Evolutionary conservation across 2,888 invertebrate genomes (phyloP), one percentile per base, ranked within the genome.

Genomic region (Volucella inflata): DNA sequence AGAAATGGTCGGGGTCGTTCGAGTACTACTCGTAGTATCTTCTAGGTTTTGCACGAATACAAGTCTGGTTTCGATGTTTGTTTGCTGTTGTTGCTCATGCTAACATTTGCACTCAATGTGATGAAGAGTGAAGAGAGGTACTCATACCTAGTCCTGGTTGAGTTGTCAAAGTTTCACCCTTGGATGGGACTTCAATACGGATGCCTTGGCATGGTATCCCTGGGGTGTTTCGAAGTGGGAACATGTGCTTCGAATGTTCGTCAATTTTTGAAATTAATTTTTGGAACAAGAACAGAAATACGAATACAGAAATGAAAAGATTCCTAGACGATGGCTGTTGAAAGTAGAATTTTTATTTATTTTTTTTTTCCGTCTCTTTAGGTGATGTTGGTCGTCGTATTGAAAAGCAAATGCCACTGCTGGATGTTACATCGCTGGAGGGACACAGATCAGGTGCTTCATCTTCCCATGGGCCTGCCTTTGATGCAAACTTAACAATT

Each of bases 221-320:
- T 42, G 30, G 38, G 38, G 17, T 17, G 65, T 53, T 30, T 30
- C 30, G 6, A 30, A 53, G n/a, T 67, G 67, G 59, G 46, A 67
- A 48, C 48, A 62, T 50, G 48, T 48, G 60, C 16, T 50, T 57
- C 46, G 14, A 50, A 17, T 55, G 44, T 16, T 55, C 36, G 48
- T 67, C 71, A 67, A 77, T 76, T 71, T 82, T 70, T 60, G 0
- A 71, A 71, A 82, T 76, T 76, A 82, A 64, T 76, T 82, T 76
- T 2, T 30, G 30, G 30, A 30, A 30, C 30, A 30, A n/a, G 17
- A 12, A 65, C 36, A 40, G 11, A 11, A 62, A 38, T 51, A 16
- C 10, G 40, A 6, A 30, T 4, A 30, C 17, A 14, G 8, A 21
- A 30, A 21, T 60, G 46, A 11, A 59, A 9, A 0, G 14, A 51